phyloP scores from a whole-genome alignment of 64 coral and sea anemone genomes.

The Catalaphyllia jardinei region DNA sequence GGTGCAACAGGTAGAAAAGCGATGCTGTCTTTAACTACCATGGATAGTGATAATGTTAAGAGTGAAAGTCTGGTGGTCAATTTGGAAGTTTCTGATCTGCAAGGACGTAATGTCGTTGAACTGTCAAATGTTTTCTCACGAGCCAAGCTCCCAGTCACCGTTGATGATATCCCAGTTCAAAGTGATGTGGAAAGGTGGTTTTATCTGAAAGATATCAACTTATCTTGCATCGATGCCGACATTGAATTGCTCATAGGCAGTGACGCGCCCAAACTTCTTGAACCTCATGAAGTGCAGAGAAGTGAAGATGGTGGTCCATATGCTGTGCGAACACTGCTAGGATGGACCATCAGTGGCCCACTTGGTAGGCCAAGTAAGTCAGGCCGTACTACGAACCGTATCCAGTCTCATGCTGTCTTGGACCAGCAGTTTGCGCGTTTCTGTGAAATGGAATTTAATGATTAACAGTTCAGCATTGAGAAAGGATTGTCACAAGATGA shows the following conservation, averaged over 20 bases:
- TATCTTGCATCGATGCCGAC: slow-evolving; percentile 22
- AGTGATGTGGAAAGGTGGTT: slow-evolving; percentile 36
- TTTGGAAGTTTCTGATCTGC: slow-evolving; percentile 37
- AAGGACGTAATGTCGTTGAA: neutral
- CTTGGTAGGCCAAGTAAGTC: slow-evolving; percentile 23
- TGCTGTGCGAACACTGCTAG: slow-evolving; percentile 21
- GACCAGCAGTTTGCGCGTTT: slow-evolving; percentile 47
- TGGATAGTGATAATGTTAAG: slow-evolving; percentile 17
- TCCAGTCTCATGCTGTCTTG: slow-evolving; percentile 17
- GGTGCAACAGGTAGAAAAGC: neutral
- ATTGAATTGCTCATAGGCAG: slow-evolving; percentile 63
- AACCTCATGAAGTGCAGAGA: slow-evolving; percentile 19
- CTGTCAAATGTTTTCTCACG: slow-evolving; percentile 48
- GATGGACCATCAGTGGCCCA: slow-evolving; percentile 64
- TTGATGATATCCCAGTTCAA: slow-evolving; percentile 21
- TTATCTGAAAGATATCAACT: slow-evolving; percentile 37
- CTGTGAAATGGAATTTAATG: slow-evolving; percentile 46
- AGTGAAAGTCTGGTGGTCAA: neutral
- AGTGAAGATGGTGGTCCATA: slow-evolving; percentile 44
- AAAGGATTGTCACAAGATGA: slow-evolving; percentile 43
- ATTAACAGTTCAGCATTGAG: slow-evolving; percentile 1
- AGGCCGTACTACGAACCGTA: slow-evolving; percentile 21
- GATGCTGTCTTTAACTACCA: slow-evolving; percentile 10
- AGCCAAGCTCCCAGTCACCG: slow-evolving; percentile 24
- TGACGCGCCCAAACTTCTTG: slow-evolving; percentile 26